These are phyloP conservation scores for Mugil cephalus DNA, from an alignment of 2,113 vertebrate genomes.

Conservation along the genomic window DNA sequence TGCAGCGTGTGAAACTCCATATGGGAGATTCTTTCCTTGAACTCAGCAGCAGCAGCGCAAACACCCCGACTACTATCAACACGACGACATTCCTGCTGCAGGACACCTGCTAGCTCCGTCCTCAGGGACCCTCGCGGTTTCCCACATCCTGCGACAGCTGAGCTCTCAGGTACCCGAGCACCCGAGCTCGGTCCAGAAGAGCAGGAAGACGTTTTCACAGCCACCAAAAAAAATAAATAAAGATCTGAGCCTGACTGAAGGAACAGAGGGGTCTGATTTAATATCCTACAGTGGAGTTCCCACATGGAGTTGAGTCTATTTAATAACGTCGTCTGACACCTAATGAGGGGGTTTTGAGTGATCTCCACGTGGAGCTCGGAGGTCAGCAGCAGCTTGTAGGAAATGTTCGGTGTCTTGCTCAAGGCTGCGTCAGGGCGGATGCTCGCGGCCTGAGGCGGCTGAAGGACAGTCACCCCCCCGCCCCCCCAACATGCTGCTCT, in stretches of 20 bases:
- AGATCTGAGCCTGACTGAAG: not conserved
- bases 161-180: conserved; percentile 87
- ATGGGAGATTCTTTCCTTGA: conserved; percentile 15
- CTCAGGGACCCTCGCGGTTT: conserved; percentile 86
- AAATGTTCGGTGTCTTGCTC: not conserved
- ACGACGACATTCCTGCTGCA: conserved; percentile 16
- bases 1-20: conserved; percentile 8
- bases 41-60: conserved; percentile 37
- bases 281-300: not conserved
- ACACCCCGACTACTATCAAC: conserved; percentile 37
- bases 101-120: conserved; percentile 41
- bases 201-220: conserved; percentile 19
- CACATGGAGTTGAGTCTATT: not conserved
- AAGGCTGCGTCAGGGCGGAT: conserved; percentile 12
- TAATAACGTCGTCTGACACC: not conserved
- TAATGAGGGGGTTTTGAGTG: not conserved
- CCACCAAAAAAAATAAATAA: conserved; percentile 7
- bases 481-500: not conserved
- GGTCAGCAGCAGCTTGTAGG: conserved; percentile 9
- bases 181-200: conserved; percentile 23
- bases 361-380: not conserved
- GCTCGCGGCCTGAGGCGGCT: conserved; percentile 17
- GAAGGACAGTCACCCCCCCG: conserved; percentile 12
- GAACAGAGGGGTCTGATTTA: not conserved
- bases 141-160: conserved; percentile 82